Evolutionary conservation across 1,140 invertebrate species (phyloP), one percentile per base, ranked within the genome.

Genomic region (Armadillidium nasatum): DNA sequence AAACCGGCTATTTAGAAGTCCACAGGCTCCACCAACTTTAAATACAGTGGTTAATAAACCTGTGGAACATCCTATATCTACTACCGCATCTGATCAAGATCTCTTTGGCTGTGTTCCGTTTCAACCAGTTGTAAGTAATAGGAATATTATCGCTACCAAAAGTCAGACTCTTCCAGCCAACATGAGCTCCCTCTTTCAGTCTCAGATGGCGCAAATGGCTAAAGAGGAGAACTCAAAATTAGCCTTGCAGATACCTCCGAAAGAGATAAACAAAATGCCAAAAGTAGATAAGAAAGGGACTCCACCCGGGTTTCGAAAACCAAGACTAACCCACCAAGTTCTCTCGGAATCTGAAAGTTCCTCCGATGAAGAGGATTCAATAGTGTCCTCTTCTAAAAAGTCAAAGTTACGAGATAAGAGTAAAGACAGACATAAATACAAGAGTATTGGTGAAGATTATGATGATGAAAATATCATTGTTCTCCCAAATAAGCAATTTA

Each of bases 81-180:
- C n/a, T 71, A 78, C 72, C 6, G 33, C 33, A 33, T 19, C 76
- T 19, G 70, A 79, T 50, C 82, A 84, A 66, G 89, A 90, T 82
- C 81, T 89, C 0, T 90, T 90, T 82, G 89, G 89, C 4, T 87
- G 88, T 11, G 86, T 88, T 44, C 89, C 89, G 6, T 90, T 90
- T 76, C 86, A 86, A 15, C 85, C 86, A 43, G 85, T 88, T 19
- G 66, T 79, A 23, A 73, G 76, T n/a, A 76, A 67, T 50, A 86
- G 0, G 81, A 83, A n/a, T 66, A 22, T 23, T 13, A 11, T 67
- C 13, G 72, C 73, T 60, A 45, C 44, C 6, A 79, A 76, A 50
- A 80, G 79, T 22, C 75, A 77, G 19, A 81, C 77, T 43, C 66
- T 81, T 9, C 79, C 77, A 22, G 76, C 78, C 22, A 79, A 78